phyloP scores from a whole-genome alignment of 2,113 vertebrate species.

The Theristicus caerulescens region DNA sequence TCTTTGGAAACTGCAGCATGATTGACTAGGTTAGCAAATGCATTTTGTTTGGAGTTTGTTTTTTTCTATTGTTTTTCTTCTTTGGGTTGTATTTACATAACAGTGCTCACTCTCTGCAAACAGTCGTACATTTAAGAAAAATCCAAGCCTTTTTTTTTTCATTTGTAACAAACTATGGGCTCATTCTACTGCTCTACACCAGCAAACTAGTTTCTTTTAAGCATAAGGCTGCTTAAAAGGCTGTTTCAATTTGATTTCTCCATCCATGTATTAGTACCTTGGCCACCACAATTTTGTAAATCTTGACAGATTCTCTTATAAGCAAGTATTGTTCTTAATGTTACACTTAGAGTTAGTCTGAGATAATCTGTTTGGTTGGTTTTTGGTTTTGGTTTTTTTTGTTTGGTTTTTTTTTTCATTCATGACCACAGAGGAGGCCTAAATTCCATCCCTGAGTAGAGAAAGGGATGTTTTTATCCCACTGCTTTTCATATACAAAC shows the following conservation, averaged over 20 bases:
- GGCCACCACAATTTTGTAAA: not conserved
- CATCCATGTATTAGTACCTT: not conserved
- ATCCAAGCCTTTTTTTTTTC: not conserved
- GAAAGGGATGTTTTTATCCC: not conserved
- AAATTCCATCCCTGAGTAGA: not conserved
- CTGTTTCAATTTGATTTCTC: not conserved
- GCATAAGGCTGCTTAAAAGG: not conserved
- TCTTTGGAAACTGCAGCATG: not conserved
- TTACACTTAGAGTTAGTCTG: not conserved
- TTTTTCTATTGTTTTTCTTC: not conserved
- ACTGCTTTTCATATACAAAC: not conserved
- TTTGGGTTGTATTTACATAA: not conserved
- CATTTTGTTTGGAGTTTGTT: fast-evolving
- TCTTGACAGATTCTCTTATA: not conserved
- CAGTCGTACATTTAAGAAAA: not conserved
- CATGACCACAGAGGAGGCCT: not conserved
- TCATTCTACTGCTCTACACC: not conserved
- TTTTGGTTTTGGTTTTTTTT: too few relatives aligned
- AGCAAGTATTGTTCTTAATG: not conserved
- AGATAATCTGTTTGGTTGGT: not conserved
- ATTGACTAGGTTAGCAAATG: not conserved
- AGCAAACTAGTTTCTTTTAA: not conserved
- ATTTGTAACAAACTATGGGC: not conserved
- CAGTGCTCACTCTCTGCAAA: not conserved
- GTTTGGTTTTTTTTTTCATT: not conserved